A percentile compares a stretch with the other conserved stretches of the same genome.
Conservation (phyloP, 1,140 invertebrate species). For the Zaprionus lachaisei region DNA sequence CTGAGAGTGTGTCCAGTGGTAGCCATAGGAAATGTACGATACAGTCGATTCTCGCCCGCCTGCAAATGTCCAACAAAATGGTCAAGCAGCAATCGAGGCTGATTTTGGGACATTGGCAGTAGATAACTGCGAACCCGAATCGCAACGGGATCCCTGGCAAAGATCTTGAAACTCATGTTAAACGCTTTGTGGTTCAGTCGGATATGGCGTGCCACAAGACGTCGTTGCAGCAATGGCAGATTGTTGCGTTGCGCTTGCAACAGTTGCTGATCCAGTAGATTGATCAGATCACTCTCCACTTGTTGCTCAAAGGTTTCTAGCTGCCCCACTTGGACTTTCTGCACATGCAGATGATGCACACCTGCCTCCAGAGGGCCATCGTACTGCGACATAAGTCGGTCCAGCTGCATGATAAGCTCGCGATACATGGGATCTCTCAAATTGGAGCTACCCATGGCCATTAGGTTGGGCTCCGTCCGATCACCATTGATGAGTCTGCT, state of each 20-base stretch:
- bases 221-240: slow-evolving; percentile 60
- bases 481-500: slow-evolving; percentile 48
- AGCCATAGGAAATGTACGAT: slow-evolving; percentile 69
- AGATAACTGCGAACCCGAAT: slow-evolving; percentile 67
- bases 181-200: slow-evolving; percentile 86
- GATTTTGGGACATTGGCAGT: slow-evolving; percentile 20
- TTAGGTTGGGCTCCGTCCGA: slow-evolving; percentile 32
- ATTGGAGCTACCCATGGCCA: slow-evolving; percentile 54
- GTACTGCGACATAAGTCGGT: slow-evolving; percentile 26
- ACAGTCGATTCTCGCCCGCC: slow-evolving; percentile 83
- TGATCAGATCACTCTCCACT: slow-evolving; percentile 58
- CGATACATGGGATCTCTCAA: slow-evolving; percentile 68
- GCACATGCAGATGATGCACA: not conserved
- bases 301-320: slow-evolving; percentile 54
- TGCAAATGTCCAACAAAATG: slow-evolving; percentile 71
- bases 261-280: slow-evolving; percentile 70
- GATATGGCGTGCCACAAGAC: slow-evolving; percentile 85
- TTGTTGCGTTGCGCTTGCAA: slow-evolving; percentile 63
- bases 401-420: slow-evolving; percentile 35
- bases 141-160: slow-evolving; percentile 60
- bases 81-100: slow-evolving; percentile 67
- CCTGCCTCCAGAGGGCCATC: not conserved
- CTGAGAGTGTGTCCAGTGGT: slow-evolving; percentile 75
- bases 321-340: slow-evolving; percentile 18
- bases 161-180: slow-evolving; percentile 48